Percentiles rank a stretch among this genome's conserved stretches.
phyloP scores from a whole-genome alignment of 1,140 invertebrate genomes.

The Wasmannia auropunctata region DNA sequence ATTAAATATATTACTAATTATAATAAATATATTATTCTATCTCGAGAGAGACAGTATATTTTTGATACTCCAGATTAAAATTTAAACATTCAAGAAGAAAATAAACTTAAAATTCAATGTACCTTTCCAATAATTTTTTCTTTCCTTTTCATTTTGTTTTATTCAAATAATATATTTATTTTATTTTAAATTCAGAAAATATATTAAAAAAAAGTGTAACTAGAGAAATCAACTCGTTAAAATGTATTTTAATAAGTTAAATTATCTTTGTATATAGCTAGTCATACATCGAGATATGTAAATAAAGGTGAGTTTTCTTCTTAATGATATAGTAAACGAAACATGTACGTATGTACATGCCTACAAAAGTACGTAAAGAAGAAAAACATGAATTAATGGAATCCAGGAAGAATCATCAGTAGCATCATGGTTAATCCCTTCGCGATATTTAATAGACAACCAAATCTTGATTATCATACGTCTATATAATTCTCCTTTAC shows the following conservation, averaged over 20 bases:
- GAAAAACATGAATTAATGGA: slow-evolving; percentile 62
- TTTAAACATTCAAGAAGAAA: neutral
- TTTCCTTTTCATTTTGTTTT: neutral
- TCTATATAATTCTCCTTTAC: slow-evolving; percentile 42
- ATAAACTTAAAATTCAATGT: neutral
- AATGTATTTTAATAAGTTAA: neutral
- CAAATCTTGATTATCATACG: slow-evolving; percentile 69
- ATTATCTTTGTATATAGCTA: neutral
- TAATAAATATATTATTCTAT: no score
- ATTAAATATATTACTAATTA: neutral
- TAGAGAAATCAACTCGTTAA: neutral
- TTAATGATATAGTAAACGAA: neutral
- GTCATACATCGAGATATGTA: neutral
- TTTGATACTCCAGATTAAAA: neutral
- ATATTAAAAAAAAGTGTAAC: neutral
- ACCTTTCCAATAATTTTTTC: neutral
- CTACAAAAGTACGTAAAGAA: neutral
- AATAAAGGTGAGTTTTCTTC: neutral
- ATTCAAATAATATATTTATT: neutral
- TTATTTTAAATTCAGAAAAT: neutral
- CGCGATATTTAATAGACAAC: slow-evolving; percentile 75
- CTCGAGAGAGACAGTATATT: neutral
- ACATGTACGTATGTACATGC: no score
- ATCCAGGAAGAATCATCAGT: slow-evolving; percentile 74
- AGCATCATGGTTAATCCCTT: slow-evolving; percentile 66